These are phyloP conservation scores for Dromiciops gliroides DNA, from an alignment of 2,113 vertebrate genomes.

Conservation along the genomic window DNA sequence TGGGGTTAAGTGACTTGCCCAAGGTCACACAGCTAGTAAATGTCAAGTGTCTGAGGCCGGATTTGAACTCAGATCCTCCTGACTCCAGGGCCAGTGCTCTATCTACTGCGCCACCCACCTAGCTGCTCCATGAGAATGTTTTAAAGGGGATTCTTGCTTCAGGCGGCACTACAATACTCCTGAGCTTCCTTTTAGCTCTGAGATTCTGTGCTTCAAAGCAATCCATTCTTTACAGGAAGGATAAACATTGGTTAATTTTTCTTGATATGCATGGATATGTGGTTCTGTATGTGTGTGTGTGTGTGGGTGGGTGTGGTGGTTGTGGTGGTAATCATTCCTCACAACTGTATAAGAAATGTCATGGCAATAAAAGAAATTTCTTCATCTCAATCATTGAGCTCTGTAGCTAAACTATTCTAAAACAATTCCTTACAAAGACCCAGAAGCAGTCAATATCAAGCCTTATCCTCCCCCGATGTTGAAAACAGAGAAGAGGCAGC, in stretches of 20 bases:
- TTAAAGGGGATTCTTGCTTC: not conserved
- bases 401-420: not conserved
- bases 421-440: not conserved
- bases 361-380: not conserved
- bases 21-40: too few species aligned
- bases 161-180: not conserved
- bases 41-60: too few species aligned
- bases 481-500: not conserved
- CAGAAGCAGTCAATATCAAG: not conserved
- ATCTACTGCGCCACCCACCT: too few species aligned
- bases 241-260: not conserved
- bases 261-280: not conserved
- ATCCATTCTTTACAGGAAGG: not conserved
- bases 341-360: not conserved
- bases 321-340: not conserved
- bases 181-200: not conserved
- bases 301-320: too few species aligned
- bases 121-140: not conserved
- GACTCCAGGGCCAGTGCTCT: too few species aligned
- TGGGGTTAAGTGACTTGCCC: too few species aligned
- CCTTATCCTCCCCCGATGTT: not conserved
- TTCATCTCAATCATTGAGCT: not conserved
- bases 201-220: not conserved
- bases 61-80: too few species aligned
- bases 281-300: not conserved